A percentile compares a stretch with the other conserved stretches of the same genome.
Conservation (phyloP, 2,888 invertebrate species). For the Megamerina dolium region DNA sequence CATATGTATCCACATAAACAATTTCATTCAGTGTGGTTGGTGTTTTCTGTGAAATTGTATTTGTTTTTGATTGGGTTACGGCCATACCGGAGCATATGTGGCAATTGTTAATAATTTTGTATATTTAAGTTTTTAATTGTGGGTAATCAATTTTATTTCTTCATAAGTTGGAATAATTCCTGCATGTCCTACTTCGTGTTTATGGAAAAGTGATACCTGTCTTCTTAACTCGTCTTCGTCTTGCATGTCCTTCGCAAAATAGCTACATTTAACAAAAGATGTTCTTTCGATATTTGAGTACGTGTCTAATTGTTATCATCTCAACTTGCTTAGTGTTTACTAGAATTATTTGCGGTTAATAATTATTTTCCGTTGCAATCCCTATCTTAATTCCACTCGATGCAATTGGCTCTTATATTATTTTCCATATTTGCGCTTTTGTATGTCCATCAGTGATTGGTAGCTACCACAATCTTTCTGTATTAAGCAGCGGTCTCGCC, state of each 20-base stretch:
- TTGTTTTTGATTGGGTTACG: conserved; percentile 14
- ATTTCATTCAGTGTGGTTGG: conserved; percentile 8
- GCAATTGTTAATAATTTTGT: conserved; percentile 20
- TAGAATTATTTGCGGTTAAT: too few relatives aligned
- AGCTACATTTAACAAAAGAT: too few relatives aligned
- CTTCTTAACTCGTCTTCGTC: conserved; percentile 15
- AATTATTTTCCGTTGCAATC: too few relatives aligned
- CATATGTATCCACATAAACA: conserved; percentile 4
- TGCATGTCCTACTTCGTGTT: conserved; percentile 22
- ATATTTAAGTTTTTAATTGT: conserved; percentile 14
- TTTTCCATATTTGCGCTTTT: too few relatives aligned
- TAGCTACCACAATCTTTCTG: too few relatives aligned
- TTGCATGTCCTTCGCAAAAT: conserved; percentile 12
- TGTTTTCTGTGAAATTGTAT: conserved; percentile 14
- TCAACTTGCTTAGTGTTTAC: too few relatives aligned
- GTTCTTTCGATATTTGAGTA: too few relatives aligned
- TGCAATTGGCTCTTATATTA: too few relatives aligned
- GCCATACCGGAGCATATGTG: conserved; percentile 17
- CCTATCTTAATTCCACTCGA: too few relatives aligned
- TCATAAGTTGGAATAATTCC: conserved; percentile 18
- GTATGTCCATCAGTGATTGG: too few relatives aligned
- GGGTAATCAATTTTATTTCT: conserved; percentile 16
- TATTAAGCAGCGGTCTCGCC: too few relatives aligned
- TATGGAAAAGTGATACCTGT: conserved; percentile 18
- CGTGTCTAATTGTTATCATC: too few relatives aligned